Conservation (phyloP, 2,797 vertebrate genomes). For the Tenualosa thibaudeaui region DNA sequence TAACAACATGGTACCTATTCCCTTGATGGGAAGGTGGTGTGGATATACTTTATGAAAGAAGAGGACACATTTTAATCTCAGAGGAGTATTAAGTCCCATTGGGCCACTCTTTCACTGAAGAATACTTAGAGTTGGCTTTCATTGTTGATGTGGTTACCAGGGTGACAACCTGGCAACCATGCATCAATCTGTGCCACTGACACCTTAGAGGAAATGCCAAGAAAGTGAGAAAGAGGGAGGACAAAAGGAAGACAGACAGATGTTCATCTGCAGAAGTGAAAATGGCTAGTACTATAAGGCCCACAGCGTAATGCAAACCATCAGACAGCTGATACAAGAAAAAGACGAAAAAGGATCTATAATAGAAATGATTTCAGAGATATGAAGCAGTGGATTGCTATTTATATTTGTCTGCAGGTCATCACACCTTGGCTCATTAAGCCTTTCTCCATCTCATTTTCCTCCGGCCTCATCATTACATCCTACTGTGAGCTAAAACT, state of each 20-base stretch:
- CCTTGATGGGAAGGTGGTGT: not conserved
- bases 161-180: conserved; percentile 57
- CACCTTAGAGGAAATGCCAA: not conserved
- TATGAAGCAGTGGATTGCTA: not conserved
- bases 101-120: not conserved
- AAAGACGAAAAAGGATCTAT: not conserved
- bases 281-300: not conserved
- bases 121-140: not conserved
- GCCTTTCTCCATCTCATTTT: too few species aligned
- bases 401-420: not conserved
- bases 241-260: not conserved
- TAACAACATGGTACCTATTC: not conserved
- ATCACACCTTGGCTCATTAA: too few species aligned
- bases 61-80: not conserved
- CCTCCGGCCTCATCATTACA: too few species aligned
- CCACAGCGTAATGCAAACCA: not conserved
- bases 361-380: not conserved
- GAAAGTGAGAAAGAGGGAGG: conserved; percentile 42
- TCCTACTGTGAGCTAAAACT: too few species aligned
- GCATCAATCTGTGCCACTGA: conserved; percentile 25
- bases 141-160: conserved; percentile 51
- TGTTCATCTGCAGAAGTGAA: not conserved
- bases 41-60: not conserved
- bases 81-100: not conserved
- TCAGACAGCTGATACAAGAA: not conserved